Base-by-base conservation (phyloP, 1,140 invertebrate genomes). In the Pissodes strobi region DNA sequence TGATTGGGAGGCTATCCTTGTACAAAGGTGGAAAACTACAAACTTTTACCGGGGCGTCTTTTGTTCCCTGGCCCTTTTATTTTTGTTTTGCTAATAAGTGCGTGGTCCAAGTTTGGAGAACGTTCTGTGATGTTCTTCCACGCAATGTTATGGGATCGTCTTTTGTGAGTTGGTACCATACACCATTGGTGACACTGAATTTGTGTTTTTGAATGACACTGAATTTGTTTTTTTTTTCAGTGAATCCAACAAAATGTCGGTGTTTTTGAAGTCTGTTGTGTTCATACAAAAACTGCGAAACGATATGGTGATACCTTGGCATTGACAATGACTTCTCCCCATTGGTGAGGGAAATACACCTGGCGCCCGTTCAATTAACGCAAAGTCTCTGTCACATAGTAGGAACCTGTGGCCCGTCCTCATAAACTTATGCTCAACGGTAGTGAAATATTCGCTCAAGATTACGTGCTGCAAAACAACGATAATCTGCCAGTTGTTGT, bases 341-440 rank as follows among this genome's bases (percentile, higher is more conserved):
- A 57, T 12, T 43, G 9, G n/a, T 6, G 9, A 15, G 39, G 37
- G 13, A 15, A 5, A 23, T 12, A 43, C 2, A 43, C 18, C n/a
- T 13, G 22, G 0, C 22, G 5, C 17, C 12, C 15, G 2, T 17
- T 43, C 38, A 8, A 41, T 43, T 27, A 57, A 27, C n/a, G 53
- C 37, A 34, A 57, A 57, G 19, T 43, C 39, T 2, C 58, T 13
- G 15, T 60, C 21, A 13, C 57, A 60, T 4, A 19, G 46, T 18
- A 61, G 18, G 19, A 61, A 61, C 18, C 46, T 61, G 59, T 52
- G 59, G 2, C 59, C 48, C 21, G 2, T 52, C n/a, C 0, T 22
- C 1, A 61, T 25, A 46, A 59, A 59, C 18, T 23, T 59, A 18
- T 59, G 56, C n/a, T 59, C 39, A 1, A 61, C 48, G 2, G 10